Evolutionary conservation across 2,888 invertebrate species (phyloP).

Genomic region (Ceriagrion tenellum): DNA sequence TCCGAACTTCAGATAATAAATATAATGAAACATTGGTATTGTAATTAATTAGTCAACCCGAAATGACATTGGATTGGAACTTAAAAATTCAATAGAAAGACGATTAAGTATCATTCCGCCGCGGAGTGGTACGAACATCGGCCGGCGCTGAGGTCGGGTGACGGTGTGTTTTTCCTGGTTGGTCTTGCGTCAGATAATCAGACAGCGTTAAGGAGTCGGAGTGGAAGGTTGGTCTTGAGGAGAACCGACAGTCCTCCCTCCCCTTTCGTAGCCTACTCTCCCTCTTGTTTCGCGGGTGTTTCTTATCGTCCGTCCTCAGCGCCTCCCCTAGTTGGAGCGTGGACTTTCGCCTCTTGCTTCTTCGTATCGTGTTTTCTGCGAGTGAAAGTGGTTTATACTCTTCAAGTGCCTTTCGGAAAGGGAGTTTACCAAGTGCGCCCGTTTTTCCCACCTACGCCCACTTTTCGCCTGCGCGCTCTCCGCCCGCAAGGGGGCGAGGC

Average conservation of each 20-base stretch:
- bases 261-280: background rate
- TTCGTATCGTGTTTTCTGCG: conserved; percentile 43
- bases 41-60: background rate
- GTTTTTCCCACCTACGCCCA: conserved; percentile 29
- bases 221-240: conserved; percentile 49
- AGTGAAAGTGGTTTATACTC: conserved; percentile 57
- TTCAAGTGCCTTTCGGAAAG: conserved; percentile 42
- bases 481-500: conserved; percentile 57
- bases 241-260: conserved; percentile 59
- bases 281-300: conserved; percentile 38
- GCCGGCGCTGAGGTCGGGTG: conserved; percentile 33
- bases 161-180: conserved; percentile 66
- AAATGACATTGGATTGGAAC: conserved; percentile 20
- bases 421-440: conserved; percentile 40
- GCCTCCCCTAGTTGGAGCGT: background rate
- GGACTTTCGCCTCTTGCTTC: conserved; percentile 22
- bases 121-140: conserved; percentile 6
- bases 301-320: conserved; percentile 41
- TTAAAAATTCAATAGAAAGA: background rate
- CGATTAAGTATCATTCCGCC: conserved; percentile 24
- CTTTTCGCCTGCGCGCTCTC: conserved; percentile 46
- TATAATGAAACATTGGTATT: background rate
- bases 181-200: conserved; percentile 64
- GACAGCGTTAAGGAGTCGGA: conserved; percentile 61
- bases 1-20: background rate